These are phyloP conservation scores for Channa maculata DNA, from an alignment of 2,113 vertebrate genomes.

Conservation along the genomic window DNA sequence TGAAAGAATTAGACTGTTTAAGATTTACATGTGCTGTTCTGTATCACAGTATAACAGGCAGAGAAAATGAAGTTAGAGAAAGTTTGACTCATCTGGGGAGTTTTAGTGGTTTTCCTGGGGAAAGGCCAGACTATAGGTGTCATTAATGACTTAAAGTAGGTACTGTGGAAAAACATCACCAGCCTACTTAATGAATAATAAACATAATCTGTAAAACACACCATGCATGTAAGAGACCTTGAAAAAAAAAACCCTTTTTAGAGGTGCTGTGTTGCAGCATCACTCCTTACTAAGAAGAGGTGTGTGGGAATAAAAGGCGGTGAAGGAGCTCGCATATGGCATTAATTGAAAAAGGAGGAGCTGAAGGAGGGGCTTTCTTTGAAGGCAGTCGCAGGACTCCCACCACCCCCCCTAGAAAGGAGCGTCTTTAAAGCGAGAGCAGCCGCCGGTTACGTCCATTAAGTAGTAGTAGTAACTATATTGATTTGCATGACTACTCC, in stretches of 20 bases:
- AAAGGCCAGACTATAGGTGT: not conserved
- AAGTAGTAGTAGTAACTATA: no score
- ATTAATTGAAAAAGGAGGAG: conserved; percentile 57
- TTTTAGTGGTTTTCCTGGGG: not conserved
- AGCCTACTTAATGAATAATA: not conserved
- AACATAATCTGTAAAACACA: not conserved
- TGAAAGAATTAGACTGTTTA: not conserved
- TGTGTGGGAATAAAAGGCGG: not conserved
- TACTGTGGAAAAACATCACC: not conserved
- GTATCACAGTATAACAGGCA: no score
- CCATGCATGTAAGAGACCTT: not conserved
- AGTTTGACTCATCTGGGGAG: not conserved
- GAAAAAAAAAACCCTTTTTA: conserved; percentile 7
- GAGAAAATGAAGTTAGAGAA: no score
- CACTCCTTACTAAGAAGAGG: not conserved
- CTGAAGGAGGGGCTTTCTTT: conserved; percentile 45
- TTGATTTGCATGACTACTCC: no score
- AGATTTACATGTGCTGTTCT: not conserved
- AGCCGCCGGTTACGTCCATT: no score
- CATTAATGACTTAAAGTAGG: not conserved
- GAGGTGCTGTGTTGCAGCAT: not conserved
- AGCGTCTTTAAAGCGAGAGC: not conserved
- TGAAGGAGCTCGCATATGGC: conserved; percentile 23
- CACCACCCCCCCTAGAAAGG: not conserved
- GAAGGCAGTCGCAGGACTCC: conserved; percentile 26